Evolutionary conservation across 1,140 invertebrate genomes (phyloP), one percentile per base, ranked within the genome.

Genomic region (Chlorops oryzae): DNA sequence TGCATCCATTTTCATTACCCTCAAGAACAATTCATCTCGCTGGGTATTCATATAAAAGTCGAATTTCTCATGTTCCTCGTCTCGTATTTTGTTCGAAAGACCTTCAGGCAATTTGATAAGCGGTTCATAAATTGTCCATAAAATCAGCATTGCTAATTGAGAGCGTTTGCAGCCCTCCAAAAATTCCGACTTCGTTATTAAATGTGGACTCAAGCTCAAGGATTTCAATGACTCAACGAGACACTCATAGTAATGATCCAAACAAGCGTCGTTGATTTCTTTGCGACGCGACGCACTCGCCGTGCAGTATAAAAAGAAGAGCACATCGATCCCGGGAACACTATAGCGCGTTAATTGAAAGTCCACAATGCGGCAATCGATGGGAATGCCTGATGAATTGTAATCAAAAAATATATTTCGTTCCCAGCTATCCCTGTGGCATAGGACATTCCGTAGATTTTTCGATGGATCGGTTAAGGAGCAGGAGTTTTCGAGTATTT

Each of bases 401-500:
- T 81, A 81, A 45, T 74, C 76, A 56, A 79, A 83, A 47, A 83
- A 62, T 4, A 84, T 59, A 58, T 84, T 84, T 32, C 80, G 80
- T 41, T 75, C 75, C 81, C 81, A 83, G 2, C 80, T 65, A 67
- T 85, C 79, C 0, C 77, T 75, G 62, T 83, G 83, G 39, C 73
- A 77, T 1, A 82, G 59, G 0, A 82, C 80, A 56, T 80, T 82
- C 5, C 47, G 51, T 4, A 59, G 47, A 5, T 38, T 47, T 12
- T 60, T 68, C 0, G 52, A 60, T 3, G 60, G 53, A 7, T 52
- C 58, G 1, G 56, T 46, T 1, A 75, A 63, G 0, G 59, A 48
- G 41, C 64, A 48, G 0, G 54, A 43, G 1, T 59, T 43, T 0
- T 59, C 47, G 6, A 71, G 55, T 0, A 73, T 46, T 18, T 62